These are phyloP conservation scores for Henicopernis longicauda DNA, from an alignment of 2,113 vertebrate species.

Conservation along the genomic window DNA sequence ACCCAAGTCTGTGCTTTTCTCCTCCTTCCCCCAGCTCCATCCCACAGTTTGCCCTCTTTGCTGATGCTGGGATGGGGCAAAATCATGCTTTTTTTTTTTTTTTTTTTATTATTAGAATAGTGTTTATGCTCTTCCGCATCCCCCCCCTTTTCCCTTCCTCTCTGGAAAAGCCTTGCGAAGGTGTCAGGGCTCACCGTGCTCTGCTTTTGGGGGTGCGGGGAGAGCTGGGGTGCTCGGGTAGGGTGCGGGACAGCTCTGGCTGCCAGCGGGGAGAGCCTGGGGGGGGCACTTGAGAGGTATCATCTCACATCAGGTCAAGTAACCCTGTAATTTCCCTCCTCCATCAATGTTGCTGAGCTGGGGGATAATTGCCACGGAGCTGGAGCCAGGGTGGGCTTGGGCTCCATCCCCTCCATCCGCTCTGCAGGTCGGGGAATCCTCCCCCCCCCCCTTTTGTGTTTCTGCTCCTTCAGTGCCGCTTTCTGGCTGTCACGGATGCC, in stretches of 20 bases:
- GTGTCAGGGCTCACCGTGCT: not conserved
- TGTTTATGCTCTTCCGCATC: not conserved
- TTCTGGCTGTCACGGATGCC: not conserved
- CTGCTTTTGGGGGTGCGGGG: not conserved
- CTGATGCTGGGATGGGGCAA: not conserved
- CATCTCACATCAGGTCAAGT: not conserved
- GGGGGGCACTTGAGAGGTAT: no score
- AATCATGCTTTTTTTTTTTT: not conserved
- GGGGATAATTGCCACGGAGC: not conserved
- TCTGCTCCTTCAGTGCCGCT: not conserved
- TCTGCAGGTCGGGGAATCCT: not conserved
- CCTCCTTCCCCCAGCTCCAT: not conserved
- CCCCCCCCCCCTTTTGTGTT: no score
- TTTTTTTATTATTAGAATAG: not conserved
- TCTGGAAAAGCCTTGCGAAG: not conserved
- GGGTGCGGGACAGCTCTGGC: not conserved
- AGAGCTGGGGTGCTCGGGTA: not conserved
- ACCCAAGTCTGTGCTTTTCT: not conserved
- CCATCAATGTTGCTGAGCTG: rapidly evolving
- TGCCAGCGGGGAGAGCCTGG: not conserved
- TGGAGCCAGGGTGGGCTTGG: not conserved
- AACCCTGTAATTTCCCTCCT: not conserved
- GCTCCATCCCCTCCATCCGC: not conserved
- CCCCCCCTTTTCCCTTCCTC: not conserved
- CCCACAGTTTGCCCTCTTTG: not conserved